A percentile compares a stretch with the other conserved stretches of the same genome.
These are phyloP conservation scores for Panthera uncia DNA, from an alignment of 2,113 vertebrate species.

Conservation along the genomic window DNA sequence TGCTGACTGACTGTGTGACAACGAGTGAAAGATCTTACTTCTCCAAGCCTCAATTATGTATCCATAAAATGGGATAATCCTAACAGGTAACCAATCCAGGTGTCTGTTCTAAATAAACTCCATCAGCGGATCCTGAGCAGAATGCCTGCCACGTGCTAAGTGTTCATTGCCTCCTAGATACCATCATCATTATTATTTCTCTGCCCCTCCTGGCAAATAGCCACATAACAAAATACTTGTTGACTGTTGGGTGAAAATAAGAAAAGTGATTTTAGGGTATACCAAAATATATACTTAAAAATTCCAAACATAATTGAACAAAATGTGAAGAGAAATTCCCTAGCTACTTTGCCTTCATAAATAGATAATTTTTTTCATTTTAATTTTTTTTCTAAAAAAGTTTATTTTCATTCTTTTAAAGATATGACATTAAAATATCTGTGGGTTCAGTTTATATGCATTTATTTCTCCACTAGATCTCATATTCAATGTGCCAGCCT, in stretches of 20 bases:
- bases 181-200: no score
- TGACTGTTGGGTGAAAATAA: neutral
- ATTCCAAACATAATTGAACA: neutral
- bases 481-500: neutral
- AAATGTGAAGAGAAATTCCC: neutral
- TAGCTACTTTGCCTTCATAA: neutral
- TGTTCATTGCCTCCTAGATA: neutral
- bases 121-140: neutral
- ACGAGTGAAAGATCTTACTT: neutral
- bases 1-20: neutral
- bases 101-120: neutral
- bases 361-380: neutral
- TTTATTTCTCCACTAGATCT: neutral
- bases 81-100: neutral
- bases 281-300: neutral
- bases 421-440: neutral
- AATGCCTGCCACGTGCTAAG: fast-evolving
- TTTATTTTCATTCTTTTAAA: neutral
- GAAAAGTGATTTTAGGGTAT: neutral
- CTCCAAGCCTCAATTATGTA: neutral
- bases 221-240: neutral
- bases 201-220: neutral
- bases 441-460: neutral
- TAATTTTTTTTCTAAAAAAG: neutral
- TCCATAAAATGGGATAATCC: neutral